phyloP scores from a whole-genome alignment of 2,888 invertebrate species.

The Lasioglossum lativentre region DNA sequence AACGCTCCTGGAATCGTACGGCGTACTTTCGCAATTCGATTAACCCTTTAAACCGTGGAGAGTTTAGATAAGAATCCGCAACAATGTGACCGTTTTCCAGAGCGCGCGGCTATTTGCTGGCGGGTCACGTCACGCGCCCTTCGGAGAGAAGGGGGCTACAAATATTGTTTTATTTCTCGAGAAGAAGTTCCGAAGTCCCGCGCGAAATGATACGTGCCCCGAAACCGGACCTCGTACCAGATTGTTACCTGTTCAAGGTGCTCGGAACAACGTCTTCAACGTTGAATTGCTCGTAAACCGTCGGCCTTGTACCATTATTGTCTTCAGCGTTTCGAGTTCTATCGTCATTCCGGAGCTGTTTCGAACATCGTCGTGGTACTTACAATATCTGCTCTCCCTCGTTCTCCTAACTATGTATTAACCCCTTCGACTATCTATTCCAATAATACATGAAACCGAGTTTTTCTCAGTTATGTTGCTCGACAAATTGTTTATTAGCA shows the following conservation, averaged over 20 bases:
- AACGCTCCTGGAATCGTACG: background rate
- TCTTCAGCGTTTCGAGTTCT: background rate
- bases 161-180: background rate
- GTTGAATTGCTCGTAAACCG: background rate
- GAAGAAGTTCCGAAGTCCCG: background rate
- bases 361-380: background rate
- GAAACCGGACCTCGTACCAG: slow-evolving; percentile 1
- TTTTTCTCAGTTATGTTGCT: too few relatives aligned
- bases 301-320: background rate
- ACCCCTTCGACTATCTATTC: background rate
- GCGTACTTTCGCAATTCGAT: background rate
- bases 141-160: background rate
- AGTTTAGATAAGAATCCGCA: background rate
- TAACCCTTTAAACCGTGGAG: slow-evolving; percentile 1
- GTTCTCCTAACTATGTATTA: background rate
- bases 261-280: background rate
- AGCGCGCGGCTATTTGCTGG: background rate
- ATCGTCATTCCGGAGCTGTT: background rate
- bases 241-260: background rate
- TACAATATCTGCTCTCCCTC: background rate
- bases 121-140: background rate
- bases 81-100: background rate
- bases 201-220: slow-evolving; percentile 1
- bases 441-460: too few relatives aligned
- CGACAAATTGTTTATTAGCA: too few relatives aligned